phyloP scores from a whole-genome alignment of 2,113 vertebrate species.

The Spea multiplicata region DNA sequence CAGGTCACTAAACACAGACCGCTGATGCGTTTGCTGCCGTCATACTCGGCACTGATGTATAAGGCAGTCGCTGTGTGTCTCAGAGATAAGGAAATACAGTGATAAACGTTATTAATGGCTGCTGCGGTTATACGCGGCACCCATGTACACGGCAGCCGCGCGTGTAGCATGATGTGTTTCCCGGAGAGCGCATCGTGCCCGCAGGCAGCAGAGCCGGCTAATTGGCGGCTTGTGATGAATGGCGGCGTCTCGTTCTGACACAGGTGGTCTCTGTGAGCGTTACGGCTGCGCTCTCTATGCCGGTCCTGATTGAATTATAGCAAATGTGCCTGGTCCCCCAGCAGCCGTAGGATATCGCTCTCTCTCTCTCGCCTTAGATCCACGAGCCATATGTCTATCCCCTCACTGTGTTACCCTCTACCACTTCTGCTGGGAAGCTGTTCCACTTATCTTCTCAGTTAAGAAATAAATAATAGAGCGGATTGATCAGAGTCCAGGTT shows the following conservation, averaged over 20 bases:
- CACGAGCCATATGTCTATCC: too few species aligned
- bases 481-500: too few species aligned
- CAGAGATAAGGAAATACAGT: neutral
- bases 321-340: slow-evolving; percentile 54
- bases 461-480: too few species aligned
- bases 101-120: neutral
- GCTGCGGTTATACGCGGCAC: neutral
- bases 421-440: too few species aligned
- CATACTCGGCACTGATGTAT: neutral
- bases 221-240: slow-evolving; percentile 86
- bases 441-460: too few species aligned
- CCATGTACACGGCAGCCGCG: neutral
- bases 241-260: slow-evolving; percentile 70
- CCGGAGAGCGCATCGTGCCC: slow-evolving; percentile 19
- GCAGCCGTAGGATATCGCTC: slow-evolving; percentile 51
- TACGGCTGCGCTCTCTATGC: slow-evolving; percentile 68
- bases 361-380: neutral
- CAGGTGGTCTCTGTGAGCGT: slow-evolving; percentile 69
- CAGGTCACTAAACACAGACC: neutral
- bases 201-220: slow-evolving; percentile 64
- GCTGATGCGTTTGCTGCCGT: neutral
- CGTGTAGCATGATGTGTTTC: too few species aligned
- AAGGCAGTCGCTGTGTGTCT: neutral
- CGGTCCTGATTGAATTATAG: slow-evolving; percentile 75
- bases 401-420: too few species aligned